These are phyloP conservation scores for Rhopalosiphum padi DNA, from an alignment of 1,140 invertebrate genomes.

Conservation along the genomic window DNA sequence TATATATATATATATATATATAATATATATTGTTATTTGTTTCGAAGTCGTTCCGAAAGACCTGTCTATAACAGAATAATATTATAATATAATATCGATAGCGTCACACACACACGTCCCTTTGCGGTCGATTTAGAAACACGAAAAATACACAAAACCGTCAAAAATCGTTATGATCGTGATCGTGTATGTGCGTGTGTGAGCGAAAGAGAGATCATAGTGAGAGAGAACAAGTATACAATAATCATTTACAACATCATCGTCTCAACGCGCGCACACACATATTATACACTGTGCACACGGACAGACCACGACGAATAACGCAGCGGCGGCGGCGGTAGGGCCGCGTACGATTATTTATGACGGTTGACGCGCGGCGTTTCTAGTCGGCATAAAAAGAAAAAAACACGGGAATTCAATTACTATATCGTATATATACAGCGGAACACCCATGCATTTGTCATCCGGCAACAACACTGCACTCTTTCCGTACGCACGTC, in stretches of 20 bases:
- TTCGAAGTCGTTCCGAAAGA: background rate
- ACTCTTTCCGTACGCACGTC: background rate
- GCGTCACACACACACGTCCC: background rate
- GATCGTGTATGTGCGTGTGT: too few relatives aligned
- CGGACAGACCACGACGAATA: background rate
- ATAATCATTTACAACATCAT: constrained; percentile 28
- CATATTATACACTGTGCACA: too few relatives aligned
- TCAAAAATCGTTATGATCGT: constrained; percentile 1
- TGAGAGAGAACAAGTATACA: too few relatives aligned
- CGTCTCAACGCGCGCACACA: background rate
- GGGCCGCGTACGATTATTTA: constrained; percentile 45
- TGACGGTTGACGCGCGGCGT: constrained; percentile 48
- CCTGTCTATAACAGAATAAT: background rate
- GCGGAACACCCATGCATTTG: constrained; percentile 52
- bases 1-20: too few relatives aligned
- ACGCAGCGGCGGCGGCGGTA: constrained; percentile 1
- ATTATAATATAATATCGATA: background rate
- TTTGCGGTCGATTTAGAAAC: background rate
- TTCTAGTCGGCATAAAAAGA: constrained; percentile 35
- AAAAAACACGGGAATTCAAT: constrained; percentile 56
- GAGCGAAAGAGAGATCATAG: background rate
- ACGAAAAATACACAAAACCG: background rate
- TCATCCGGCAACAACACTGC: constrained; percentile 36
- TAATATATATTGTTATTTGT: background rate
- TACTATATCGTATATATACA: background rate